Evolutionary conservation across 30 jellyfish, hydroid and myxozoan genomes (phyloP), one percentile per base, ranked within the genome.

Genomic region (Aurelia aurita complex sp. Pacific): DNA sequence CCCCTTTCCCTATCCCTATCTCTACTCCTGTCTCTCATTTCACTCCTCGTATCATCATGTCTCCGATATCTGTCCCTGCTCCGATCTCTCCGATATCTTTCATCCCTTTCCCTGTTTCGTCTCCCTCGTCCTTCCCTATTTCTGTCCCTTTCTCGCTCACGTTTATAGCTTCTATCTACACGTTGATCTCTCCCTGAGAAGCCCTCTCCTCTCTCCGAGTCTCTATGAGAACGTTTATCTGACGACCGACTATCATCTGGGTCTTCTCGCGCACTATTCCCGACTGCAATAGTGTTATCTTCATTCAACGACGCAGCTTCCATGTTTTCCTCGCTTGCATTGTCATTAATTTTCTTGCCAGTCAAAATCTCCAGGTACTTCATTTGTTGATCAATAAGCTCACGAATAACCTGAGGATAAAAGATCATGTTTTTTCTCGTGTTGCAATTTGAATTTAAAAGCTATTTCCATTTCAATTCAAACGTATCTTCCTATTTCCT

Each of bases 361-460:
- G 74, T 34, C 17, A 85, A 50, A 67, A 91, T 69, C 74, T 81
- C 91, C 29, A 94, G 69, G 64, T 94, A 94, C 52, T 83, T 76
- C 97, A 90, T 94, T 74, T 94, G 99, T 43, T 94, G 96, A 9
- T 94, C 99, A 32, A 94, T 85, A 23, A 94, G 78, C 79, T 89
- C 99, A 36, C 92, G 85, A 1, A 92, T 76, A 34, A 87, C 95
- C 98, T 92, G 46, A 0, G 79, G 64, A 68, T 16, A 67, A 77
- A 35, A 80, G 4, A 46, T 15, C 29, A 8, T 46, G 57, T 9
- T 46, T 46, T 46, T 46, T 46, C 29, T 38, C 50, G 57, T 46
- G 57, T 46, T 7, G 57, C 14, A 46, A 4, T 46, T 6, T 9
- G 12, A 46, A 4, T 46, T 6, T 9, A 9, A 46, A 46, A 46